phyloP scores from a whole-genome alignment of 2,888 invertebrate genomes.

The Marronus borbonicus region DNA sequence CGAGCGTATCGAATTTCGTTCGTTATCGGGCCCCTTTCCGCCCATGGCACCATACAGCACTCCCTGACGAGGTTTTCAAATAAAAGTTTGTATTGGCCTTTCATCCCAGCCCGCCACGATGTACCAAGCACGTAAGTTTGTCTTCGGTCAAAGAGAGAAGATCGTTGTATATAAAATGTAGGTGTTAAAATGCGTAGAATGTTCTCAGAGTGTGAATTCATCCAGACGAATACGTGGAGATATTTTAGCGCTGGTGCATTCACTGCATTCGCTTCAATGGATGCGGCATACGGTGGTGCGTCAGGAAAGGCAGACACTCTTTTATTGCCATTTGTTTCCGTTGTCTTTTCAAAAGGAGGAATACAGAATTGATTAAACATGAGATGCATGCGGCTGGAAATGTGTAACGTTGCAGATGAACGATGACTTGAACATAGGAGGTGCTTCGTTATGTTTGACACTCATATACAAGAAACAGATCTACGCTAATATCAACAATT shows the following conservation, averaged over 20 bases:
- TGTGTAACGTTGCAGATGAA: not conserved
- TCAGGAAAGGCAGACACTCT: not conserved
- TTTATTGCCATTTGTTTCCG: slow-evolving; percentile 8
- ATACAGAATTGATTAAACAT: not conserved
- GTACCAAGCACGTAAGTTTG: slow-evolving; percentile 1
- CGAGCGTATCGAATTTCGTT: slow-evolving; percentile 5
- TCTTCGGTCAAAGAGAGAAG: not conserved
- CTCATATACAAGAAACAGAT: too few relatives aligned
- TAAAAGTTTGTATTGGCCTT: not conserved
- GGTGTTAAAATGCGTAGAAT: slow-evolving; percentile 37
- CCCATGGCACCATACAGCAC: not conserved
- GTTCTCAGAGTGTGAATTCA: slow-evolving; percentile 31
- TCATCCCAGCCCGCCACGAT: not conserved
- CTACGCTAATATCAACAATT: too few relatives aligned
- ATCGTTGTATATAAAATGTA: slow-evolving; percentile 24
- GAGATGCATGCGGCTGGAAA: slow-evolving; percentile 1
- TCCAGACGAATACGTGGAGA: slow-evolving; percentile 22
- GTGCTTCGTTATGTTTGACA: too few relatives aligned
- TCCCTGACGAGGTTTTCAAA: not conserved
- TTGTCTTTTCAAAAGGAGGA: not conserved
- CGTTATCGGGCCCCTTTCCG: not conserved
- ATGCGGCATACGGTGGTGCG: not conserved
- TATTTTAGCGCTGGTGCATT: slow-evolving; percentile 34
- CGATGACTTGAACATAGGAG: too few relatives aligned
- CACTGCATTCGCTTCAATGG: slow-evolving; percentile 10